Evolutionary conservation across 2,113 vertebrate genomes (phyloP).

Genomic region (Dipodomys merriami): DNA sequence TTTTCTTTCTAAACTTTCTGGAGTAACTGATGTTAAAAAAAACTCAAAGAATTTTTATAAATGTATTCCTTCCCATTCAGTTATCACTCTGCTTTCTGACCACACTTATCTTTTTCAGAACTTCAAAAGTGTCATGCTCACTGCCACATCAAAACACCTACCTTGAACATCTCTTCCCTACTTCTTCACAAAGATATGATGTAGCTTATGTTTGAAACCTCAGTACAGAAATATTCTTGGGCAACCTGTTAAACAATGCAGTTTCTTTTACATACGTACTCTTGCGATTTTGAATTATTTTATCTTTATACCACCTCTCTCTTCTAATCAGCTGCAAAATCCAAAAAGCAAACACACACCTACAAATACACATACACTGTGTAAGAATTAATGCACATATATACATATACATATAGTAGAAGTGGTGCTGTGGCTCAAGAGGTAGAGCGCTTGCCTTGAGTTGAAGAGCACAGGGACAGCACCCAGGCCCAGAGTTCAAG

Average conservation of each 20-base stretch:
- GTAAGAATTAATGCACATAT: neutral
- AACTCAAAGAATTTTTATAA: neutral
- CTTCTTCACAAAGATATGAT: neutral
- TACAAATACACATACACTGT: neutral
- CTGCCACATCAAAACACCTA: neutral
- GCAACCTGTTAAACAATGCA: neutral
- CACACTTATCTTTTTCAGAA: neutral
- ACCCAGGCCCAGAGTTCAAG: too few relatives aligned
- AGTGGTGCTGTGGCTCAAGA: too few relatives aligned
- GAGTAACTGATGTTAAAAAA: neutral
- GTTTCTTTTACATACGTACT: too few relatives aligned
- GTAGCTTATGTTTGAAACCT: neutral
- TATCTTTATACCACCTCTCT: neutral
- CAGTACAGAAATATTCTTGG: neutral
- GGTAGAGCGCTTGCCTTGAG: too few relatives aligned
- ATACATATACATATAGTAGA: neutral
- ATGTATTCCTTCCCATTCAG: neutral
- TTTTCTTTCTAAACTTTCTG: neutral
- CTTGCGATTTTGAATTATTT: neutral
- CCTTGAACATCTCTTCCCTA: neutral
- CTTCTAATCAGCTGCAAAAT: neutral
- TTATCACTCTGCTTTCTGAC: neutral
- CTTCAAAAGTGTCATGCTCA: neutral
- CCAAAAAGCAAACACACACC: neutral
- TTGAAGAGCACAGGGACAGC: too few relatives aligned